phyloP scores from a whole-genome alignment of 2,888 invertebrate species.

The Dicyrtomina minuta region DNA sequence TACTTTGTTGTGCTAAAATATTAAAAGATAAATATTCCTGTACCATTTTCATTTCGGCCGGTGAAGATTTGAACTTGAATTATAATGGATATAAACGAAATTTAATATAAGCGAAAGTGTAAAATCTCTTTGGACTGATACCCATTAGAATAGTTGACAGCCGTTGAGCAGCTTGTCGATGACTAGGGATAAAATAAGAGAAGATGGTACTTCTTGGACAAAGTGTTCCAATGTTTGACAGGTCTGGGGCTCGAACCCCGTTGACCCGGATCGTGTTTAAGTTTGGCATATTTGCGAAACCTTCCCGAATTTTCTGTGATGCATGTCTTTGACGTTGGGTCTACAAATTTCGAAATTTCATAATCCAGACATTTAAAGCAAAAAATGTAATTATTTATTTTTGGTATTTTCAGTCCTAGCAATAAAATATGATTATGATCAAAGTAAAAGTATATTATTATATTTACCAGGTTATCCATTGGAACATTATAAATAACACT shows the following conservation, averaged over 20 bases:
- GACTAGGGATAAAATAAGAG: conserved; percentile 72
- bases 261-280: background rate
- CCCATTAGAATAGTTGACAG: conserved; percentile 71
- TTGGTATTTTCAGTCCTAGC: no score
- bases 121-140: no score
- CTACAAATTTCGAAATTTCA: conserved; percentile 2
- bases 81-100: no score
- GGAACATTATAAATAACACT: conserved; percentile 22
- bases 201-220: conserved; percentile 58
- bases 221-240: conserved; percentile 20
- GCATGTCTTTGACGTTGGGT: background rate
- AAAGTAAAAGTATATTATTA: no score
- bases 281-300: background rate
- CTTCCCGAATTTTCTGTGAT: background rate
- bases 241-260: conserved; percentile 2
- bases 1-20: conserved; percentile 66
- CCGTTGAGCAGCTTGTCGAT: conserved; percentile 69
- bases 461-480: conserved; percentile 16
- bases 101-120: no score
- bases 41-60: background rate
- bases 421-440: no score
- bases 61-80: background rate
- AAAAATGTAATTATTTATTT: background rate
- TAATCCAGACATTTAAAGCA: background rate
- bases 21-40: conserved; percentile 1